Conservation (phyloP, 2,888 invertebrate genomes). For the Lasioglossum zephyrum region DNA sequence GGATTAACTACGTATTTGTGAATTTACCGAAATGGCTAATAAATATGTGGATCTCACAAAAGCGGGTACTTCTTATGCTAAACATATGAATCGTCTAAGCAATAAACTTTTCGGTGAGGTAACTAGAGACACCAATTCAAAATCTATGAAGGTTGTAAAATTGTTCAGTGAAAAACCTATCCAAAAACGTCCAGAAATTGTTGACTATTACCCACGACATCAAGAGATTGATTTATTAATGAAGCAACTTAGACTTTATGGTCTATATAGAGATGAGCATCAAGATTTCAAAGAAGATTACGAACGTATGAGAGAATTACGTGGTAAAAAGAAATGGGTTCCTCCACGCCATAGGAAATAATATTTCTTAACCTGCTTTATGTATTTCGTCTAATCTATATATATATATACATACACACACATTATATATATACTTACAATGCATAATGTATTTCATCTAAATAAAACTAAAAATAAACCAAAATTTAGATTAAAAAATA, state of each 20-base stretch:
- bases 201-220: slow-evolving; percentile 95
- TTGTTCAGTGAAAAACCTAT: slow-evolving; percentile 91
- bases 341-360: slow-evolving; percentile 84
- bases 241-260: slow-evolving; percentile 90
- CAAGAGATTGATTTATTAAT: slow-evolving; percentile 91
- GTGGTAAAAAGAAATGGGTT: slow-evolving; percentile 88
- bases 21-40: slow-evolving; percentile 84
- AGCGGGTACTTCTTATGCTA: slow-evolving; percentile 91
- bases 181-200: slow-evolving; percentile 89
- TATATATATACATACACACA: slow-evolving; percentile 3
- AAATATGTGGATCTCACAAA: slow-evolving; percentile 90
- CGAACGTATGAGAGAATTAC: slow-evolving; percentile 89
- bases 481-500: slow-evolving; percentile 20
- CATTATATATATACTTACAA: too few species aligned
- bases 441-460: slow-evolving; percentile 17
- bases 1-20: neutral
- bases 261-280: slow-evolving; percentile 94
- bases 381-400: slow-evolving; percentile 15
- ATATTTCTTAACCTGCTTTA: neutral
- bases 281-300: slow-evolving; percentile 95
- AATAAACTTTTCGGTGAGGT: slow-evolving; percentile 96
- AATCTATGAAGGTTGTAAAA: slow-evolving; percentile 92
- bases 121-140: slow-evolving; percentile 89
- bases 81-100: slow-evolving; percentile 93
- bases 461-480: slow-evolving; percentile 27